phyloP scores from a whole-genome alignment of 2,888 invertebrate genomes.

The Arge pagana region DNA sequence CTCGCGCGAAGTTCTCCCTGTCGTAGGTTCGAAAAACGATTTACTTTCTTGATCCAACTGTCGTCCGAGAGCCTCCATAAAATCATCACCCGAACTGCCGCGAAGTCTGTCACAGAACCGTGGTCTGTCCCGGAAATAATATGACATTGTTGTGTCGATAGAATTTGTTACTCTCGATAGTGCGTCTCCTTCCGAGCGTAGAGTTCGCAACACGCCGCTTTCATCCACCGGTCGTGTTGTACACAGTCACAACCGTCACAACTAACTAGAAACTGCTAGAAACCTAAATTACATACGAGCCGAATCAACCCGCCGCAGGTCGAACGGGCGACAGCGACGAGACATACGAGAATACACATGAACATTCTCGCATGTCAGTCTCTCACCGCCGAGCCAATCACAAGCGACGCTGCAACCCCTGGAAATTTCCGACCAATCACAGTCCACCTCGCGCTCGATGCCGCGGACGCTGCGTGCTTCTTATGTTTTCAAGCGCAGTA shows the following conservation, averaged over 20 bases:
- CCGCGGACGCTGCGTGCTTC: no score
- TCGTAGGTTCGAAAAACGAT: constrained; percentile 44
- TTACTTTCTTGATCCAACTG: constrained; percentile 48
- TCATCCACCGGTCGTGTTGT: no score
- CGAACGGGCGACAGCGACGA: no score
- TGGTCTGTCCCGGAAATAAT: constrained; percentile 52
- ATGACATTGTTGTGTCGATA: constrained; percentile 45
- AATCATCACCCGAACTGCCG: constrained; percentile 46
- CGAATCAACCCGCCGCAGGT: no score
- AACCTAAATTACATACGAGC: no score
- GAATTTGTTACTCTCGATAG: background rate
- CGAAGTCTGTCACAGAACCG: constrained; percentile 47
- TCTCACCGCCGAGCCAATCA: background rate
- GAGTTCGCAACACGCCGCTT: no score
- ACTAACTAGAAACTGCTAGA: no score
- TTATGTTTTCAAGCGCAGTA: background rate
- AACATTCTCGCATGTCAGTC: no score
- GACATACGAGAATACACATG: no score
- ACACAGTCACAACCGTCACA: no score
- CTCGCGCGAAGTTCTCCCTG: background rate
- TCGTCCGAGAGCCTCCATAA: constrained; percentile 50
- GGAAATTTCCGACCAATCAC: background rate
- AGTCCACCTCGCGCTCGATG: background rate
- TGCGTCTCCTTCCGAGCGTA: background rate
- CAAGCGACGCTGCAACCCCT: background rate